Percentiles rank a stretch among this genome's conserved stretches.
Evolutionary conservation across 2,113 vertebrate species (phyloP).

Genomic region (Accipiter virgatus): DNA sequence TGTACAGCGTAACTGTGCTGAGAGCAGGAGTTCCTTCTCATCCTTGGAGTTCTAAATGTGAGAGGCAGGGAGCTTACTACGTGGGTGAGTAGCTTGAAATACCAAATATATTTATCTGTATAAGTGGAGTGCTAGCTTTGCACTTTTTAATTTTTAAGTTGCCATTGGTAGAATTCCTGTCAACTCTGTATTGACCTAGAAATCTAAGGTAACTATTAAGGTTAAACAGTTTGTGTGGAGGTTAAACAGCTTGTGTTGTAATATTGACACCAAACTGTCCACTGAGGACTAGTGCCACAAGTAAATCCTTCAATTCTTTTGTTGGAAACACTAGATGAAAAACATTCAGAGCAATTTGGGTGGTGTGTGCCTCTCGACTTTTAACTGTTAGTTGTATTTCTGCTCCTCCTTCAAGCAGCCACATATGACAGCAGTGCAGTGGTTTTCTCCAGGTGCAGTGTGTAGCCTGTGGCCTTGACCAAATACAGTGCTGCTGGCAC

Average conservation of each 20-base stretch:
- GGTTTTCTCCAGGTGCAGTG: neutral
- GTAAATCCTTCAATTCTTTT: neutral
- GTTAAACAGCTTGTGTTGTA: neutral
- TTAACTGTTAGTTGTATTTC: neutral
- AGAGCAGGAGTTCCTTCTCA: neutral
- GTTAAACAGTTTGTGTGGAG: neutral
- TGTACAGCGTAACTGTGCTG: neutral
- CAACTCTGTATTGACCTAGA: neutral
- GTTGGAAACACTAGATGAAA: neutral
- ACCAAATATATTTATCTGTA: neutral
- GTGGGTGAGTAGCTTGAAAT: constrained; percentile 8
- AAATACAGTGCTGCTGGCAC: neutral
- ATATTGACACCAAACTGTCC: neutral
- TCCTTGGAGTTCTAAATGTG: neutral
- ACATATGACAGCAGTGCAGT: neutral
- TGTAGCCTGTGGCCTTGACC: neutral
- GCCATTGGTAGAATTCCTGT: neutral
- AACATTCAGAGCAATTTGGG: neutral
- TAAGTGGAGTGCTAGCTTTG: neutral
- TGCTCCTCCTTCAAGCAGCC: neutral
- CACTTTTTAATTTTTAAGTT: neutral
- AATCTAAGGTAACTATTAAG: neutral
- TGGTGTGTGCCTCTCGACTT: neutral
- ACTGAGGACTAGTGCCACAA: neutral
- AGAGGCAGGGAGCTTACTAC: constrained; percentile 19